Evolutionary conservation across 2,888 invertebrate genomes (phyloP).

Genomic region (Iphiclides podalirius): DNA sequence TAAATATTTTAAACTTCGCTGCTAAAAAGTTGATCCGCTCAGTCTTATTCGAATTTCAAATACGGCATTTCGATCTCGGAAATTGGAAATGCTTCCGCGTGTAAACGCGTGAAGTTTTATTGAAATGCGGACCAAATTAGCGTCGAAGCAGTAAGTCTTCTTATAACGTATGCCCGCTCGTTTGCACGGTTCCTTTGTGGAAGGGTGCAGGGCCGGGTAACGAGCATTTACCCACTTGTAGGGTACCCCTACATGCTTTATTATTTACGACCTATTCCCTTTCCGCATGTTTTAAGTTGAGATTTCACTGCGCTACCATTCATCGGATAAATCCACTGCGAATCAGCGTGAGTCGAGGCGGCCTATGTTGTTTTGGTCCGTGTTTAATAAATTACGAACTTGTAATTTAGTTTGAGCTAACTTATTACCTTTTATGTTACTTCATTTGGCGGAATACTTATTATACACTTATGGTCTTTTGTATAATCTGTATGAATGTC

Average conservation of each 20-base stretch:
- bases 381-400: slow-evolving; percentile 12
- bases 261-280: slow-evolving; percentile 76
- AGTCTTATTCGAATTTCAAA: no score
- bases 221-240: slow-evolving; percentile 69
- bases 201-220: slow-evolving; percentile 62
- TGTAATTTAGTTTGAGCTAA: slow-evolving; percentile 2
- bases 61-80: neutral
- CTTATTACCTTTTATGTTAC: neutral
- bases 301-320: slow-evolving; percentile 75
- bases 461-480: no score
- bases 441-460: no score
- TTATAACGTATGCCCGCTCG: slow-evolving; percentile 72
- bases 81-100: slow-evolving; percentile 6
- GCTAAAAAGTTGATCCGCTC: no score
- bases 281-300: slow-evolving; percentile 75
- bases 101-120: slow-evolving; percentile 33
- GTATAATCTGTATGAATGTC: no score
- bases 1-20: no score
- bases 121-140: slow-evolving; percentile 26
- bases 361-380: slow-evolving; percentile 6
- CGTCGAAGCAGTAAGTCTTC: slow-evolving; percentile 64
- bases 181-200: slow-evolving; percentile 62
- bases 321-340: slow-evolving; percentile 64
- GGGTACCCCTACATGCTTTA: slow-evolving; percentile 64
- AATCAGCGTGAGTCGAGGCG: slow-evolving; percentile 41